These are phyloP conservation scores for Perca schrenkii DNA, from an alignment of 2,113 vertebrate species.

Conservation along the genomic window DNA sequence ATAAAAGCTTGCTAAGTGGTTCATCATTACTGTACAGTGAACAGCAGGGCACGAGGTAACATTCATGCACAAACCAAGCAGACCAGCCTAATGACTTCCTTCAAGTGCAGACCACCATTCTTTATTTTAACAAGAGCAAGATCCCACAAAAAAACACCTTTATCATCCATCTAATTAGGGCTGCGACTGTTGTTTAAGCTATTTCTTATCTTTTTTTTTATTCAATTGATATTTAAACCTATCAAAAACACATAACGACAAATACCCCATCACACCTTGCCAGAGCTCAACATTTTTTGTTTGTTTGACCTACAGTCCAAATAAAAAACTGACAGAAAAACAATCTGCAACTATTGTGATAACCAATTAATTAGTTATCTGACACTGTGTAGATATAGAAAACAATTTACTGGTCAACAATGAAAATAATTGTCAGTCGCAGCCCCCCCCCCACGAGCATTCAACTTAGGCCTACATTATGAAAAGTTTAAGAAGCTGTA, in stretches of 20 bases:
- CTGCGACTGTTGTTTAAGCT: background rate
- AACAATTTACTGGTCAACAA: background rate
- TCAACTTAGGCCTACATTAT: background rate
- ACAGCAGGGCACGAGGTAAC: background rate
- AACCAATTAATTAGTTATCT: background rate
- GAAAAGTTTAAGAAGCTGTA: background rate
- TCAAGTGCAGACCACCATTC: background rate
- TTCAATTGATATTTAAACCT: background rate
- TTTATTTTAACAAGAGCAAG: background rate
- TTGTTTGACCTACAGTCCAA: background rate
- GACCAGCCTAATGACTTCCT: background rate
- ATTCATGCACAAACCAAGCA: background rate
- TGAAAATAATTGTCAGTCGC: conserved; percentile 1
- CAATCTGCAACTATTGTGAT: background rate
- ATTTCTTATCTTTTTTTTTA: background rate
- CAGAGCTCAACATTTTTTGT: background rate
- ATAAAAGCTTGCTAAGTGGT: background rate
- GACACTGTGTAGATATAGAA: background rate
- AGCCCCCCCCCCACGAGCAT: no score
- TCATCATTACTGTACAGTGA: background rate
- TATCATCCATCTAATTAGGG: background rate
- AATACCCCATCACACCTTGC: background rate
- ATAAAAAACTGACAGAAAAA: background rate
- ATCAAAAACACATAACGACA: background rate
- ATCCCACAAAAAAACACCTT: background rate